A percentile compares a stretch with the other conserved stretches of the same genome.
Conservation (phyloP, 2,113 vertebrate genomes). For the Gavia stellata region DNA sequence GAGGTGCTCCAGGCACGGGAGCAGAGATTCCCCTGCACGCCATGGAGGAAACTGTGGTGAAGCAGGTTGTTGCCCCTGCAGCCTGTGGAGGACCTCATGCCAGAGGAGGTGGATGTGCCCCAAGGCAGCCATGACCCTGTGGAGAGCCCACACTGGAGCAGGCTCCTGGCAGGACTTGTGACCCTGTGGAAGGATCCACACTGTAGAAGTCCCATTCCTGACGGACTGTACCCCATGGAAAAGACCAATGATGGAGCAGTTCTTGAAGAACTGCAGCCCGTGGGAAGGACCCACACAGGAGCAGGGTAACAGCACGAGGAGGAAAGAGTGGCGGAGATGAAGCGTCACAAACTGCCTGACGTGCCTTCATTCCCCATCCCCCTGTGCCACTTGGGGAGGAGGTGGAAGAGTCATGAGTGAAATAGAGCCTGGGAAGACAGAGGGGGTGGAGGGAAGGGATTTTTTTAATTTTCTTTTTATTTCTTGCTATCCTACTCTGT, state of each 20-base stretch:
- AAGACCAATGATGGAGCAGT: not conserved
- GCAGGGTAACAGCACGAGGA: not conserved
- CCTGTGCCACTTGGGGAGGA: accelerated
- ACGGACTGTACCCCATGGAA: not conserved
- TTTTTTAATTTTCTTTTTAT: not conserved
- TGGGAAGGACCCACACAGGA: not conserved
- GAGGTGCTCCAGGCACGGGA: not conserved
- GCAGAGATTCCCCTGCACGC: not conserved
- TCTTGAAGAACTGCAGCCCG: not conserved
- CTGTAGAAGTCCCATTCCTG: not conserved
- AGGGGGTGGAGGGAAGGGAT: not conserved
- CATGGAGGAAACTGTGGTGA: not conserved
- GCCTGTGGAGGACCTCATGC: not conserved
- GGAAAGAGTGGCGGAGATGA: not conserved
- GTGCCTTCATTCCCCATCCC: accelerated
- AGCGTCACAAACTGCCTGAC: not conserved
- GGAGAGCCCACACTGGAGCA: too few relatives aligned
- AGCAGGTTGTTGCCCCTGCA: not conserved
- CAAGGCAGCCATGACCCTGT: accelerated
- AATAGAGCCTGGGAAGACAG: not conserved
- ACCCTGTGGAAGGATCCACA: accelerated
- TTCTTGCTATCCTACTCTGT: not conserved
- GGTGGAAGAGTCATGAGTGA: not conserved
- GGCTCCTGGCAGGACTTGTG: not conserved
- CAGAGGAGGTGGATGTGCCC: not conserved